Base-by-base conservation (phyloP, 2,113 vertebrate species). In the Colius striatus region DNA sequence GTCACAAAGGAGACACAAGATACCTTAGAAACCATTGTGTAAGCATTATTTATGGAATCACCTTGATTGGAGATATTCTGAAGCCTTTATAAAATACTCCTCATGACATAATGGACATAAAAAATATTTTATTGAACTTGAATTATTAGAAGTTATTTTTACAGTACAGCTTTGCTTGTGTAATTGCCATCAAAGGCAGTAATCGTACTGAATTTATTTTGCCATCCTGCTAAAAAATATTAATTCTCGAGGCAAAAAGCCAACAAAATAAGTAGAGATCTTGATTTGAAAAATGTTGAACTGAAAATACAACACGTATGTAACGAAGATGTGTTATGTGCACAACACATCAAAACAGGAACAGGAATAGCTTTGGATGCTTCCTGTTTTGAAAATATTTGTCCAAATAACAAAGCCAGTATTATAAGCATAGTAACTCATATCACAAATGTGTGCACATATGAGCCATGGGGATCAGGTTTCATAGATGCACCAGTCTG, bases 11-110 rank as follows among this genome's bases (percentile, higher is more conserved):
- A 96, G 95, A 95, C 94, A 97, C 62, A 29, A 18, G 85, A 63
- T 90, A 93, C 91, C 87, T 96, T 97, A 96, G 94, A 96, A 98
- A 73, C 94, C 78, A 94, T 91, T 79, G 54, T 97, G 95, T 76
- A 87, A 95, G 85, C 70, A 65, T 97, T 97, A 97, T 97, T 98
- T 97, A 95, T 97, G 95, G 91, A 71, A 74, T 96, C 96, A 95
- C 90, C 90, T 95, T 94, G 90, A 70, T 71, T 95, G 94, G 83
- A 83, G 92, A 76, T 84, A 94, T 16, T 53, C 81, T 87, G 82
- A 95, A 89, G 87, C 54, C 50, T 92, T 65, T 78, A 43, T 89
- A 75, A 90, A 92, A 86, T 68, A 55, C 77, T 97, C 72, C 26
- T 73, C 68, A 92, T 80, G 75, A 80, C 65, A 53, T 92, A 94